Percentiles rank a stretch among this genome's conserved stretches.
phyloP scores from a whole-genome alignment of 2,888 invertebrate genomes.

The Mellilla xanthometata region DNA sequence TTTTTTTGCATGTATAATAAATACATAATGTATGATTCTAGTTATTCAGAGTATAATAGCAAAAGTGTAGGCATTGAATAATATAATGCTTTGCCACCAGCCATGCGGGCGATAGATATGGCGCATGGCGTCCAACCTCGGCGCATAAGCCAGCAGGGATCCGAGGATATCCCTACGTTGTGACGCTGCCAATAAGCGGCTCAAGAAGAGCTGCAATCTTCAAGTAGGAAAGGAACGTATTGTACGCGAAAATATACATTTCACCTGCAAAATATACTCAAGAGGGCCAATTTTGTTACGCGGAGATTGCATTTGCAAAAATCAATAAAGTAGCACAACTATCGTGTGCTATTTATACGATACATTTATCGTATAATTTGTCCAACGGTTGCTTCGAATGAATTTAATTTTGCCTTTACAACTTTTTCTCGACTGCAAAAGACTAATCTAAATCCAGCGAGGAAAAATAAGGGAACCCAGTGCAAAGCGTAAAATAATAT shows the following conservation, averaged over 20 bases:
- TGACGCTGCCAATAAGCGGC: conserved; percentile 58
- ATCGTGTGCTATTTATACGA: too few relatives aligned
- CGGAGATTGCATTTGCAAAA: not conserved
- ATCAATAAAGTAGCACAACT: not conserved
- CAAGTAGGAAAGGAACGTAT: conserved; percentile 6
- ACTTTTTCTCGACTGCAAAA: too few relatives aligned
- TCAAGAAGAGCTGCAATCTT: conserved; percentile 36
- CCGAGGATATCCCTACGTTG: conserved; percentile 46
- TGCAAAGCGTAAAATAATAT: conserved; percentile 2
- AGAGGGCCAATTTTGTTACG: not conserved
- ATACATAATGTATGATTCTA: too few relatives aligned
- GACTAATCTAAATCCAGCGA: not conserved
- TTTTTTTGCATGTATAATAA: too few relatives aligned
- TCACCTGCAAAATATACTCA: conserved; percentile 1
- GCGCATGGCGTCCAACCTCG: conserved; percentile 26
- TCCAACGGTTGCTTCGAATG: too few relatives aligned
- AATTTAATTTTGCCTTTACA: too few relatives aligned
- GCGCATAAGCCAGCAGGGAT: conserved; percentile 25
- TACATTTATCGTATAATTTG: too few relatives aligned
- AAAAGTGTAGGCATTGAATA: too few relatives aligned
- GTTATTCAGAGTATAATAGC: too few relatives aligned
- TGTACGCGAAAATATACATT: conserved; percentile 2
- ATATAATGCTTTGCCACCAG: conserved; percentile 28
- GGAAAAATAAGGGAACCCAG: not conserved
- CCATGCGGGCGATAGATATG: conserved; percentile 55